Evolutionary conservation across 2,888 invertebrate genomes (phyloP).

Genomic region (Notodonta dromedarius): DNA sequence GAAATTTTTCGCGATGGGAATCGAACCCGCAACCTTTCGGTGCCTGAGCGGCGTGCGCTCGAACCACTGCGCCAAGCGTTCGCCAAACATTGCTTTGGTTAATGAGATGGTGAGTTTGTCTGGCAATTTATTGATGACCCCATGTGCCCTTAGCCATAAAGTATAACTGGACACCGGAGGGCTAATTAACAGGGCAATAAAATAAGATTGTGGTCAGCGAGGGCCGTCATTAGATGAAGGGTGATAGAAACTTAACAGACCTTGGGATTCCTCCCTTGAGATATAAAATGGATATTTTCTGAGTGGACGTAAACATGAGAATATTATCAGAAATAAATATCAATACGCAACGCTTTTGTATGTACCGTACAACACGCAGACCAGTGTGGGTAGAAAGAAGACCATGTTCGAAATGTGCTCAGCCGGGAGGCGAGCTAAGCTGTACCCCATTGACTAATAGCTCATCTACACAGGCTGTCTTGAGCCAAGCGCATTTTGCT

Average conservation of each 20-base stretch:
- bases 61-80: no score
- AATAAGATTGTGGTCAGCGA: conserved; percentile 5
- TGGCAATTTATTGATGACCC: not conserved
- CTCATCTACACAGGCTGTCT: no score
- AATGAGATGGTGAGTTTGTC: not conserved
- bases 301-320: not conserved
- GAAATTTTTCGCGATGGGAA: no score
- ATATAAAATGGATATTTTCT: not conserved
- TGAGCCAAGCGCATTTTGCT: no score
- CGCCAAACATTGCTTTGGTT: not conserved
- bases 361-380: no score
- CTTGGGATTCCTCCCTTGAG: not conserved
- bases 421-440: no score
- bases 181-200: conserved; percentile 12
- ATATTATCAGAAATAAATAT: not conserved
- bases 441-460: no score
- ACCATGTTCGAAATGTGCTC: no score
- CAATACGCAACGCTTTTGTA: no score
- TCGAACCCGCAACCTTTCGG: no score
- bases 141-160: conserved; percentile 9
- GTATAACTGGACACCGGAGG: conserved; percentile 9
- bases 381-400: no score
- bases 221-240: not conserved
- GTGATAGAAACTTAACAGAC: not conserved
- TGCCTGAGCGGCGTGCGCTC: no score